Evolutionary conservation across 2,888 invertebrate species (phyloP).

Genomic region (Sceliomorpha sp.): DNA sequence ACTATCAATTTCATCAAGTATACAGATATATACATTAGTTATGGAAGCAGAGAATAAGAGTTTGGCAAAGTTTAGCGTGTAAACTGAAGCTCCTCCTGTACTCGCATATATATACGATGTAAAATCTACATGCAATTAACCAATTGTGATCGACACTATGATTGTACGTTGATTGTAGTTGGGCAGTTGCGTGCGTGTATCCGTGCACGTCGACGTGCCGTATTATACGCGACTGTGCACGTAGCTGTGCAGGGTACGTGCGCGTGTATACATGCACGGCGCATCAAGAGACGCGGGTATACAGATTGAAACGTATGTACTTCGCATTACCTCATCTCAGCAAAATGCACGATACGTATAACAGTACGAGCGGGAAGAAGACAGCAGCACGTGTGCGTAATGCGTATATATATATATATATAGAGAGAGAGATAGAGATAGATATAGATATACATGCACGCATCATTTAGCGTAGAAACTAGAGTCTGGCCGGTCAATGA

Average conservation of each 20-base stretch:
- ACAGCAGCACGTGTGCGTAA: constrained; percentile 44
- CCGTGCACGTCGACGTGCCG: no score
- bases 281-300: constrained; percentile 12
- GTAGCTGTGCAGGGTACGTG: no score
- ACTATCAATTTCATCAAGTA: no score
- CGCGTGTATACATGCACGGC: constrained; percentile 21
- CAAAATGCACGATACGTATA: constrained; percentile 34
- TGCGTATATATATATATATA: constrained; percentile 32
- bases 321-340: constrained; percentile 28
- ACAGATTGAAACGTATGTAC: constrained; percentile 28
- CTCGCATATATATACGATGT: constrained; percentile 29
- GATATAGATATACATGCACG: no score
- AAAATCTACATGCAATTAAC: constrained; percentile 45
- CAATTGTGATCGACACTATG: constrained; percentile 49
- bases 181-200: constrained; percentile 50
- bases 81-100: no score
- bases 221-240: no score
- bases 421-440: no score
- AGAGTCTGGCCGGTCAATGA: constrained; percentile 61
- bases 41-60: no score
- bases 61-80: no score
- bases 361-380: constrained; percentile 41
- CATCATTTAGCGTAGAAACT: constrained; percentile 56
- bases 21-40: no score
- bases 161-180: constrained; percentile 51